These are phyloP conservation scores for Lanistes nyassanus DNA, from an alignment of 1,140 invertebrate genomes.

Conservation along the genomic window DNA sequence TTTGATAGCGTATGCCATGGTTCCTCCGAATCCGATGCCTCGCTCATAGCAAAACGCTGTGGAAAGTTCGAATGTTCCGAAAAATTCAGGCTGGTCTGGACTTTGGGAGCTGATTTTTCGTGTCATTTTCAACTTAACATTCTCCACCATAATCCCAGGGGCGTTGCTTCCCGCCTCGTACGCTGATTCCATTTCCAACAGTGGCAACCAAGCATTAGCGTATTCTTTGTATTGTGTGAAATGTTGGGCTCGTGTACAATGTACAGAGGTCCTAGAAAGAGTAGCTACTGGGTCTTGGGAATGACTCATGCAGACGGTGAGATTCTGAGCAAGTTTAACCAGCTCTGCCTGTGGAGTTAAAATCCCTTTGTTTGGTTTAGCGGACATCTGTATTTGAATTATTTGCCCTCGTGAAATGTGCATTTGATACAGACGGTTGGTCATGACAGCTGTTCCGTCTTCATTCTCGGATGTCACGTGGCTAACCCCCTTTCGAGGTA, in stretches of 20 bases:
- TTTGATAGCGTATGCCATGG: not conserved
- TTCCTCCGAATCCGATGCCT: slow-evolving; percentile 29
- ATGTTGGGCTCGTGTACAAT: not conserved
- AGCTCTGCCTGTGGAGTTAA: slow-evolving; percentile 32
- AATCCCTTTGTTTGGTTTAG: slow-evolving; percentile 31
- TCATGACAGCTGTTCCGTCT: not conserved
- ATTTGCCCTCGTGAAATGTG: slow-evolving; percentile 36
- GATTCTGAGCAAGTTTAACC: slow-evolving; percentile 37
- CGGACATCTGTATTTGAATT: slow-evolving; percentile 37
- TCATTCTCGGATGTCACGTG: slow-evolving; percentile 19
- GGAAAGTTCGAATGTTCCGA: slow-evolving; percentile 29
- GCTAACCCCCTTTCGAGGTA: not conserved
- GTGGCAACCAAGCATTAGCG: slow-evolving; percentile 32
- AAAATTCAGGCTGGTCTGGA: slow-evolving; percentile 3
- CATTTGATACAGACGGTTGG: slow-evolving; percentile 31
- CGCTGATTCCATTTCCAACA: slow-evolving; percentile 44
- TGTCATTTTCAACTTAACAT: slow-evolving; percentile 16
- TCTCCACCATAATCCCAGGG: slow-evolving; percentile 27
- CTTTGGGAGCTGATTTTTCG: not conserved
- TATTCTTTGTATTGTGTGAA: slow-evolving; percentile 32
- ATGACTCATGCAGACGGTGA: slow-evolving; percentile 42
- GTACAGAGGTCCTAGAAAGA: slow-evolving; percentile 26
- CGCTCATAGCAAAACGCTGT: slow-evolving; percentile 33
- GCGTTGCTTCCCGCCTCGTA: slow-evolving; percentile 26
- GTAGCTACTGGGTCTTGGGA: slow-evolving; percentile 35